These are phyloP conservation scores for Myopa testacea DNA, from an alignment of 2,888 invertebrate genomes.

Conservation along the genomic window DNA sequence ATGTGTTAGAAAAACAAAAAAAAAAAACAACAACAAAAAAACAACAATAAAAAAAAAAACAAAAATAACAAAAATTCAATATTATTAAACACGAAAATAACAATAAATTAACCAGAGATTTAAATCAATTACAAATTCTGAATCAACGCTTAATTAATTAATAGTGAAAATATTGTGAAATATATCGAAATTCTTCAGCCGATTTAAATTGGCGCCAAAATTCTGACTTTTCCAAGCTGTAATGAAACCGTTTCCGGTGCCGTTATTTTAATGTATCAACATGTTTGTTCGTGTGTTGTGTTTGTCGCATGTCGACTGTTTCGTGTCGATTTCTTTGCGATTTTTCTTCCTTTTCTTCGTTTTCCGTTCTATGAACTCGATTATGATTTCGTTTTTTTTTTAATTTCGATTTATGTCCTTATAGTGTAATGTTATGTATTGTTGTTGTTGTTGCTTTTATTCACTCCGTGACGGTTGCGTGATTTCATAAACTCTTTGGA, in stretches of 20 bases:
- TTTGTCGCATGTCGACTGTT: background rate
- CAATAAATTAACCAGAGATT: background rate
- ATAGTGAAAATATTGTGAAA: background rate
- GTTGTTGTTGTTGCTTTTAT: too few relatives aligned
- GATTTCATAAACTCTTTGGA: too few relatives aligned
- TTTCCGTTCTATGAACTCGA: too few relatives aligned
- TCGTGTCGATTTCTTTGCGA: background rate
- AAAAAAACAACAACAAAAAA: constrained; percentile 28
- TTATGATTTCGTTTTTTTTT: too few relatives aligned
- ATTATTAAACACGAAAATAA: constrained; percentile 1
- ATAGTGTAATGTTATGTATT: too few relatives aligned
- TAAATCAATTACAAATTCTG: constrained; percentile 1
- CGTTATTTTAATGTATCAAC: background rate
- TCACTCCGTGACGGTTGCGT: too few relatives aligned
- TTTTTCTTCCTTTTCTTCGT: too few relatives aligned
- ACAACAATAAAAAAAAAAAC: constrained; percentile 20
- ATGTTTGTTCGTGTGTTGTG: background rate
- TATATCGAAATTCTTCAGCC: background rate
- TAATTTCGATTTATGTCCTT: too few relatives aligned
- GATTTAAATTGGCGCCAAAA: constrained; percentile 21
- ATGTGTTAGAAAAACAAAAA: constrained; percentile 26
- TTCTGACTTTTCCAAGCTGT: constrained; percentile 9
- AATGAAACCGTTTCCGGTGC: background rate
- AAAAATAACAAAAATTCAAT: background rate
- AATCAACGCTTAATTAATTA: too few relatives aligned